These are phyloP conservation scores for Aphis gossypii DNA, from an alignment of 1,140 invertebrate species.

Conservation along the genomic window DNA sequence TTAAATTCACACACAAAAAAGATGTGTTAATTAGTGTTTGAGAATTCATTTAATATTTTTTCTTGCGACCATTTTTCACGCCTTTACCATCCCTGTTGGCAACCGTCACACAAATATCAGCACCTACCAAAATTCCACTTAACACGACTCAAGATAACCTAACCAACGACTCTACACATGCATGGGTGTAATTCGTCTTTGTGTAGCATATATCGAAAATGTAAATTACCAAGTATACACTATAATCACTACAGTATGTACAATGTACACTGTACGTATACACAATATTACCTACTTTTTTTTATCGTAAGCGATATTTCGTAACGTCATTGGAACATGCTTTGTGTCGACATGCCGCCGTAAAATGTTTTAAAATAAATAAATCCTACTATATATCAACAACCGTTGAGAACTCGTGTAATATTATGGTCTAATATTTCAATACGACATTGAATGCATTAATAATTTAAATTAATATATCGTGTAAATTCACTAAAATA, in stretches of 20 bases:
- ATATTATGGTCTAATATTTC: background rate
- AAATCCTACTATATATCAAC: background rate
- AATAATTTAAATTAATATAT: background rate
- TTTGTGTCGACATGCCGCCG: background rate
- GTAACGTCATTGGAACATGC: background rate
- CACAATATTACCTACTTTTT: background rate
- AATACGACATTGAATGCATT: background rate
- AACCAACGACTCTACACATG: background rate
- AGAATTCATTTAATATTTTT: no score
- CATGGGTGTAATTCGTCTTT: background rate
- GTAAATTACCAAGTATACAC: background rate
- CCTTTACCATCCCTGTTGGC: no score
- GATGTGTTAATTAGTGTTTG: no score
- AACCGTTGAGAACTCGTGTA: background rate
- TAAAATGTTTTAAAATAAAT: background rate
- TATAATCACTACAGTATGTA: background rate
- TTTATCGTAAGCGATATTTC: background rate
- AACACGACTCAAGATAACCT: background rate
- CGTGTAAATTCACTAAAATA: background rate
- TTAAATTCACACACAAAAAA: no score
- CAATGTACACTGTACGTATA: background rate
- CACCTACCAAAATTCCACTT: background rate
- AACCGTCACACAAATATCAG: background rate
- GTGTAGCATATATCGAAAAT: background rate
- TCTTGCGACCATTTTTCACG: background rate